These are phyloP conservation scores for Stomorhina lunata DNA, from an alignment of 2,888 invertebrate genomes.

Conservation along the genomic window DNA sequence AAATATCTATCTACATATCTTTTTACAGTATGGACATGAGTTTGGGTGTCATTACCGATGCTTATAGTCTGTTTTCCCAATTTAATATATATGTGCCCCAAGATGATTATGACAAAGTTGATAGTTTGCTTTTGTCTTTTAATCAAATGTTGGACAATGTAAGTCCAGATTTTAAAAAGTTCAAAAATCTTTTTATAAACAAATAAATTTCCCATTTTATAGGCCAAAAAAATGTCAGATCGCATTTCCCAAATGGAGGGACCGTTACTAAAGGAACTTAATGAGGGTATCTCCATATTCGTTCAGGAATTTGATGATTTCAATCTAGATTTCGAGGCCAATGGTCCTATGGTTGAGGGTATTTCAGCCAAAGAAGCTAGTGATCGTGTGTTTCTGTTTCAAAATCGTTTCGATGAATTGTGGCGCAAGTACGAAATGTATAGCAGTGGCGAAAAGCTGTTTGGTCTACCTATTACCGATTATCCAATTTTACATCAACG, in stretches of 20 bases:
- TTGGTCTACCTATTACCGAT: conserved; percentile 90
- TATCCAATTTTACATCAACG: conserved; percentile 89
- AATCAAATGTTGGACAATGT: conserved; percentile 87
- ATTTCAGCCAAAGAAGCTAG: conserved; percentile 92
- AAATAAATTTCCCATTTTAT: background rate
- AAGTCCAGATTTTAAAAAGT: conserved; percentile 72
- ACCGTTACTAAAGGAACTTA: conserved; percentile 86
- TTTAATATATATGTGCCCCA: conserved; percentile 86
- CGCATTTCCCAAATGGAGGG: conserved; percentile 84
- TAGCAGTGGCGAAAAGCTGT: conserved; percentile 90
- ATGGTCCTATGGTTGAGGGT: conserved; percentile 92
- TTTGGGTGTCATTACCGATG: conserved; percentile 88
- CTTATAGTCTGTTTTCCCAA: conserved; percentile 86
- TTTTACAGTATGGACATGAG: conserved; percentile 85
- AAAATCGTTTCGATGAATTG: conserved; percentile 90
- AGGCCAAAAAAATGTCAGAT: conserved; percentile 74
- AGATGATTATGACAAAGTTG: conserved; percentile 90
- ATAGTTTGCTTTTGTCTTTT: conserved; percentile 88
- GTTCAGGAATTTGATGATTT: conserved; percentile 85
- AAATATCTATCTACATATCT: conserved; percentile 32
- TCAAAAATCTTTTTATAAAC: background rate
- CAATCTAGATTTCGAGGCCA: conserved; percentile 86
- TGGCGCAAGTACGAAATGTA: conserved; percentile 91
- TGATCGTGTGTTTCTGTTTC: conserved; percentile 87
- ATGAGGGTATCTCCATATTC: conserved; percentile 86